These are phyloP conservation scores for Colossoma macropomum DNA, from an alignment of 2,113 vertebrate genomes.

Conservation along the genomic window DNA sequence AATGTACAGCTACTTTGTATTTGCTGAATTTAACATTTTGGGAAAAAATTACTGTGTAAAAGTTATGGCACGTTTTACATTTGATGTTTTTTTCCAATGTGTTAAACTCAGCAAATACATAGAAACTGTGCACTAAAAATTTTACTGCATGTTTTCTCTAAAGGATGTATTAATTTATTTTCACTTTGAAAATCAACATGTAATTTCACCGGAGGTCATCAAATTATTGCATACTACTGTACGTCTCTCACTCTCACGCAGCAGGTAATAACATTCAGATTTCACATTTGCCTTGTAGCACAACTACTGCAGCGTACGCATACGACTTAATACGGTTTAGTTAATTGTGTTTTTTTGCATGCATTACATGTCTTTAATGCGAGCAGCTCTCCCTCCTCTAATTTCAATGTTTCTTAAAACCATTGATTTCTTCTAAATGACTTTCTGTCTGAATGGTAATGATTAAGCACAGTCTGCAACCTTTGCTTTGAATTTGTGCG, in stretches of 20 bases:
- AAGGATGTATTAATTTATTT: no score
- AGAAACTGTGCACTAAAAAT: no score
- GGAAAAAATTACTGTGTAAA: no score
- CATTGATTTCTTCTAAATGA: conserved; percentile 78
- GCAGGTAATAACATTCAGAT: not conserved
- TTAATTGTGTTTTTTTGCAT: conserved; percentile 51
- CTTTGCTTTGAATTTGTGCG: conserved; percentile 73
- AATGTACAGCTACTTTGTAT: no score
- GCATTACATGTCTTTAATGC: conserved; percentile 56
- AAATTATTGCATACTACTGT: not conserved
- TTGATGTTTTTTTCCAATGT: no score
- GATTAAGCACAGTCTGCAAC: conserved; percentile 79
- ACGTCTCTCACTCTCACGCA: not conserved
- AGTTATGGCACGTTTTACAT: no score
- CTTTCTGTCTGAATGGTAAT: conserved; percentile 75
- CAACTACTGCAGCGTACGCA: not conserved
- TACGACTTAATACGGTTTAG: conserved; percentile 53
- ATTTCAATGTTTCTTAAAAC: conserved; percentile 73
- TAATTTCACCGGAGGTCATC: no score
- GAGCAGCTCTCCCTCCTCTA: conserved; percentile 30
- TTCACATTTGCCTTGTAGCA: not conserved
- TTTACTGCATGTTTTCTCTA: no score
- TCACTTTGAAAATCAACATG: no score
- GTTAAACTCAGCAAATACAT: no score
- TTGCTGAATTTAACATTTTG: no score